Evolutionary conservation across 1,140 invertebrate genomes (phyloP), one percentile per base, ranked within the genome.

Genomic region (Tetramorium alpestre): DNA sequence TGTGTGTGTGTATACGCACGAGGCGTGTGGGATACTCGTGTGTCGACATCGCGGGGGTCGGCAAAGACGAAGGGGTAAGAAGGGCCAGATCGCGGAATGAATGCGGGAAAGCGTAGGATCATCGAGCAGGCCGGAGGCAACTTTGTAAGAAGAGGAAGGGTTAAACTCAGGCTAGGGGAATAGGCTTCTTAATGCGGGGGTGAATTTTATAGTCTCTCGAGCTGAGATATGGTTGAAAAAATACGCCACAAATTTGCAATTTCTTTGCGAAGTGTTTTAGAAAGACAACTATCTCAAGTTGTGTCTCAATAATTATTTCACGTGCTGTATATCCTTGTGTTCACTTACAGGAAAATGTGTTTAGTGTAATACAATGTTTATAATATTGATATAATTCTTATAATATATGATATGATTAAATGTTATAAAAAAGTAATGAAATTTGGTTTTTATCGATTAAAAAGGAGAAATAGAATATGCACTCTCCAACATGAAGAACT

Each of bases 41-140:
- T 72, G 49, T 47, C 25, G 75, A 70, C 49, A 22, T 78, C 73
- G 87, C 28, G 49, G 58, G 51, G 60, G 58, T 69, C 25, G 89
- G 84, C 47, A 49, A 85, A 81, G 77, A 56, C 76, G 87, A 86
- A 77, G 78, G 89, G 85, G 89, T 73, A 87, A 85, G 89, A 90
- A 86, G 87, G 77, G 76, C 78, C 51, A 65, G 87, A 91, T 89
- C 87, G 85, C 90, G 88, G 87, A 89, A 89, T 88, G 88, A 91
- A 91, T 89, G 90, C 87, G 90, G 88, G 90, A 90, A 81, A 86
- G 87, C 87, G 54, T 58, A 67, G 88, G 88, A 91, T 91, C 87
- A 87, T 90, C 80, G 87, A 62, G 54, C 22, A 85, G 60, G 81
- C 64, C 41, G 49, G 64, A 60, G 51, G 67, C 38, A 81, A 88